Conservation (phyloP, 2,797 vertebrate species). For the Eulemur coronatus region DNA sequence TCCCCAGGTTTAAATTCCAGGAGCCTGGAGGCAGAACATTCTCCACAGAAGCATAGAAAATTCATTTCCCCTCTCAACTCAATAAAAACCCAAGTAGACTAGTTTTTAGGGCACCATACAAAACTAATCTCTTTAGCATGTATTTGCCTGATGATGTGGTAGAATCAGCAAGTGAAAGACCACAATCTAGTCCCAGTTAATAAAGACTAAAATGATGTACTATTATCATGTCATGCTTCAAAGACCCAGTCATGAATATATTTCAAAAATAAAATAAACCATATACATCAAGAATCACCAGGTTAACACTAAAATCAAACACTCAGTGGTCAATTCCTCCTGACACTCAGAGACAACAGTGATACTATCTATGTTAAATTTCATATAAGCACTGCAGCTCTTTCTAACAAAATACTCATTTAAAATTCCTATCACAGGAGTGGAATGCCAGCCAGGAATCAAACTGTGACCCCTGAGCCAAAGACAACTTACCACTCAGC, state of each 20-base stretch:
- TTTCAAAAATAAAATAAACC: constrained; percentile 59
- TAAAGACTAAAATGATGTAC: constrained; percentile 50
- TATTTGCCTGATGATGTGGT: constrained; percentile 45
- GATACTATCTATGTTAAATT: neutral
- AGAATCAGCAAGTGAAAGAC: constrained; percentile 29
- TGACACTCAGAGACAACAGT: neutral
- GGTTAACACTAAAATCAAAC: constrained; percentile 4
- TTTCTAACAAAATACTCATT: constrained; percentile 60
- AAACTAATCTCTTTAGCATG: constrained; percentile 69
- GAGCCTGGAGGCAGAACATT: constrained; percentile 52
- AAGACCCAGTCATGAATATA: neutral
- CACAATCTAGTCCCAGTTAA: constrained; percentile 56
- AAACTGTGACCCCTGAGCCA: constrained; percentile 83
- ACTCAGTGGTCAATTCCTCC: neutral
- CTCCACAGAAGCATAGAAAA: constrained; percentile 68
- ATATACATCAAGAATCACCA: constrained; percentile 38
- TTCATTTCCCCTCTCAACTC: constrained; percentile 61
- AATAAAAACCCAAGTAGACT: constrained; percentile 51
- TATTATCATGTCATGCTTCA: constrained; percentile 10
- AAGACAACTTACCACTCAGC: constrained; percentile 85
- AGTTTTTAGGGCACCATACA: constrained; percentile 46
- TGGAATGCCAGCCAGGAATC: constrained; percentile 82
- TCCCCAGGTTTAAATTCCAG: constrained; percentile 21
- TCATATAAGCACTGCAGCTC: constrained; percentile 34
- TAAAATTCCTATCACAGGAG: constrained; percentile 82